These are phyloP conservation scores for Sussaba pulchella DNA, from an alignment of 2,888 invertebrate species.

Conservation along the genomic window DNA sequence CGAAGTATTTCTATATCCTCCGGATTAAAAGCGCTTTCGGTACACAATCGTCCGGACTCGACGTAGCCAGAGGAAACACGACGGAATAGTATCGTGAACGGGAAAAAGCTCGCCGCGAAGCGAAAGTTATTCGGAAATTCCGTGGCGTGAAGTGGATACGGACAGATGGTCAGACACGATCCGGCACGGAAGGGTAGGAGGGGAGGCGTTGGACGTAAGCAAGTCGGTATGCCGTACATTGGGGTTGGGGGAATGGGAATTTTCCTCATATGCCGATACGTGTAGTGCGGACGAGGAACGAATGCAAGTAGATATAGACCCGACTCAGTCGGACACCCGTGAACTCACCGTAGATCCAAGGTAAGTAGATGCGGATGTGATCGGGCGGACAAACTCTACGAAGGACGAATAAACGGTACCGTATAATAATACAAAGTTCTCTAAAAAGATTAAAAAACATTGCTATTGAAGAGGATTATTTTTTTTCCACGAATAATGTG, in stretches of 20 bases:
- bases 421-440: no score
- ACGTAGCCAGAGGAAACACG: no score
- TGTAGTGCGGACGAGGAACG: constrained; percentile 22
- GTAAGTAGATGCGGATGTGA: constrained; percentile 39
- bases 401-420: constrained; percentile 45
- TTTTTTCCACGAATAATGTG: no score
- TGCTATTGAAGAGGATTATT: no score
- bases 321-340: not conserved
- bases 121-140: constrained; percentile 52
- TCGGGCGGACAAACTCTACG: constrained; percentile 45
- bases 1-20: no score
- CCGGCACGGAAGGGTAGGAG: constrained; percentile 3
- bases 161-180: constrained; percentile 51
- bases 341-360: not conserved
- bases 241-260: no score
- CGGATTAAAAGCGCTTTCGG: no score
- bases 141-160: constrained; percentile 54
- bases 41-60: no score
- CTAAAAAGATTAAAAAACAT: no score
- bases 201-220: constrained; percentile 35
- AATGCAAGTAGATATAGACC: constrained; percentile 51
- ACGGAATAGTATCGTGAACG: constrained; percentile 53
- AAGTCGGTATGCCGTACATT: constrained; percentile 40
- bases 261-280: constrained; percentile 24
- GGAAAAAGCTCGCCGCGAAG: constrained; percentile 39